These are phyloP conservation scores for Apotomis capreana DNA, from an alignment of 2,888 invertebrate genomes.

Conservation along the genomic window DNA sequence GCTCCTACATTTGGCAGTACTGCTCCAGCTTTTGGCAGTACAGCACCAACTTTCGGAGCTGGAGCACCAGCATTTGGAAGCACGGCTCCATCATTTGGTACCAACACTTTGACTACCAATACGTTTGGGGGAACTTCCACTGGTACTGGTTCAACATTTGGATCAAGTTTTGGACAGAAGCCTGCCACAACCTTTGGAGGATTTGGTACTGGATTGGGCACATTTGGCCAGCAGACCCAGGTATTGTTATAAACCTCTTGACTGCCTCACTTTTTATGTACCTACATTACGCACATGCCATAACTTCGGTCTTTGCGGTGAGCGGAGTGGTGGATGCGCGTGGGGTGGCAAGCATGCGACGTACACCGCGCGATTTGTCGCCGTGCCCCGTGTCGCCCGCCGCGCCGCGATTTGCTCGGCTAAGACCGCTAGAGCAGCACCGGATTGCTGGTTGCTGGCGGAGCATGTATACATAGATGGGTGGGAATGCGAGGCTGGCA, in stretches of 20 bases:
- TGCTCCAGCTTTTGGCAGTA: slow-evolving; percentile 62
- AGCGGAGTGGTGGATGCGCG: too few relatives aligned
- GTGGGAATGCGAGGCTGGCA: too few relatives aligned
- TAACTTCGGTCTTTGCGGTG: too few relatives aligned
- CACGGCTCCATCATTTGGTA: slow-evolving; percentile 65
- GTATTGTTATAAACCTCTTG: slow-evolving; percentile 43
- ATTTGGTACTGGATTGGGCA: slow-evolving; percentile 60
- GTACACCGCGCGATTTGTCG: too few relatives aligned
- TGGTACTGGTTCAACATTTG: slow-evolving; percentile 36
- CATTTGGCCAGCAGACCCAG: slow-evolving; percentile 77
- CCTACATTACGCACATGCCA: too few relatives aligned
- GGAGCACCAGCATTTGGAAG: slow-evolving; percentile 64
- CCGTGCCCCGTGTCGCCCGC: too few relatives aligned
- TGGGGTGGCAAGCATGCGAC: too few relatives aligned
- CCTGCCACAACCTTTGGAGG: slow-evolving; percentile 13
- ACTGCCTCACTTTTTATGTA: too few relatives aligned
- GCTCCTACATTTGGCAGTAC: slow-evolving; percentile 62
- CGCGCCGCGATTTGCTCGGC: too few relatives aligned
- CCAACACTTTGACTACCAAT: slow-evolving; percentile 53
- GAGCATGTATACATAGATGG: too few relatives aligned
- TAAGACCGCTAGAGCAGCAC: too few relatives aligned
- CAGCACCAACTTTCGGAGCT: slow-evolving; percentile 45
- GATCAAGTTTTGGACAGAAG: slow-evolving; percentile 7
- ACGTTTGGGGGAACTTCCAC: slow-evolving; percentile 46
- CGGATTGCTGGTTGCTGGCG: too few relatives aligned